Evolutionary conservation across 2,888 invertebrate genomes (phyloP).

Genomic region (Pinctada fucata): DNA sequence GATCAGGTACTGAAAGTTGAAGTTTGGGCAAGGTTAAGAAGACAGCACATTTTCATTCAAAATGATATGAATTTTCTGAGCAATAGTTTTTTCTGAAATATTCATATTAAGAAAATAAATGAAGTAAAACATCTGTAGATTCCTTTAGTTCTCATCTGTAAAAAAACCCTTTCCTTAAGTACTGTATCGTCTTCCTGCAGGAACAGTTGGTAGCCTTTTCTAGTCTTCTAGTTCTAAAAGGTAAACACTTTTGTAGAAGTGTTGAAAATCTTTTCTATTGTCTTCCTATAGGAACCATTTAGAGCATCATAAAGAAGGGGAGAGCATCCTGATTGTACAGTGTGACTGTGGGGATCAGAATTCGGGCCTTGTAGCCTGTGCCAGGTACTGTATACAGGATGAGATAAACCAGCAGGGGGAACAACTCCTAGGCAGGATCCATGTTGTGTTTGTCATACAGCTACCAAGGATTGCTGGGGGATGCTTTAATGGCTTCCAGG

Average conservation of each 20-base stretch:
- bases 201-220: no score
- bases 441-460: constrained; percentile 68
- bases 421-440: constrained; percentile 41
- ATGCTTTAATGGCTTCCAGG: constrained; percentile 71
- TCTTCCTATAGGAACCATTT: no score
- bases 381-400: constrained; percentile 67
- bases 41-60: neutral
- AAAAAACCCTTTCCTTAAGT: no score
- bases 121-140: no score
- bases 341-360: constrained; percentile 71
- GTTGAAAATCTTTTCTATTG: no score
- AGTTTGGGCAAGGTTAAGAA: neutral
- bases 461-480: constrained; percentile 61
- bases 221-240: no score
- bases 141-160: no score
- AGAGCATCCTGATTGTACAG: constrained; percentile 66
- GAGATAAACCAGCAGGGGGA: constrained; percentile 50
- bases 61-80: neutral
- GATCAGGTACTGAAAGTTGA: neutral
- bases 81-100: no score
- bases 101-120: no score
- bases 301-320: neutral
- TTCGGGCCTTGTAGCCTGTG: constrained; percentile 68
- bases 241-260: no score
- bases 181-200: no score